phyloP scores from a whole-genome alignment of 2,888 invertebrate genomes.

The Noctua janthe region DNA sequence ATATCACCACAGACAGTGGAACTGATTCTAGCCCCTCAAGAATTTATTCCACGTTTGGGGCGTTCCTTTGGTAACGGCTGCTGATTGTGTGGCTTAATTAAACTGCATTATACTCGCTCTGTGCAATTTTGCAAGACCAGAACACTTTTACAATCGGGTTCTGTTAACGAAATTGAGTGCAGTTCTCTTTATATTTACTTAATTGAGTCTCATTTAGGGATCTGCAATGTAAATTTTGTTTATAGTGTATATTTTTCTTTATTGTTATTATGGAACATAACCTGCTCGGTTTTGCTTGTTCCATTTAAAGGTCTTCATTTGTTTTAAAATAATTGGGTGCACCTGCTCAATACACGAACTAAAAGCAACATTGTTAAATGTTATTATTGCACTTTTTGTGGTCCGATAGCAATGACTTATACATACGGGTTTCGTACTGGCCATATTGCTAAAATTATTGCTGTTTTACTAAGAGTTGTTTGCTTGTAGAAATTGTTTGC shows the following conservation, averaged over 20 bases:
- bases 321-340: conserved; percentile 57
- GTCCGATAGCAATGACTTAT: conserved; percentile 16
- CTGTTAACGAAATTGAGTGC: conserved; percentile 66
- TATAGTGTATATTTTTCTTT: conserved; percentile 40
- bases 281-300: conserved; percentile 34
- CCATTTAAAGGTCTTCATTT: conserved; percentile 45
- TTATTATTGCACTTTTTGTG: conserved; percentile 41
- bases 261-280: conserved; percentile 34
- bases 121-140: conserved; percentile 75
- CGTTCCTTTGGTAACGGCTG: conserved; percentile 88
- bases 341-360: conserved; percentile 48
- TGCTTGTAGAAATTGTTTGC: too few relatives aligned
- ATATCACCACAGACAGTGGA: conserved; percentile 80
- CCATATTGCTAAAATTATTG: background rate
- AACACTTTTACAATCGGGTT: conserved; percentile 54
- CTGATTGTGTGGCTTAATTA: conserved; percentile 88
- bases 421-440: background rate
- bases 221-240: conserved; percentile 45
- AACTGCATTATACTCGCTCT: conserved; percentile 85
- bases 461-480: background rate
- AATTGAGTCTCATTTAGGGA: conserved; percentile 50
- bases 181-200: conserved; percentile 57
- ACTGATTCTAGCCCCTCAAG: conserved; percentile 84
- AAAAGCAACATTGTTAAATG: conserved; percentile 43
- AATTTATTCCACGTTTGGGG: conserved; percentile 88